Conservation (phyloP, 2,888 invertebrate genomes). For the Catocala sponsa region DNA sequence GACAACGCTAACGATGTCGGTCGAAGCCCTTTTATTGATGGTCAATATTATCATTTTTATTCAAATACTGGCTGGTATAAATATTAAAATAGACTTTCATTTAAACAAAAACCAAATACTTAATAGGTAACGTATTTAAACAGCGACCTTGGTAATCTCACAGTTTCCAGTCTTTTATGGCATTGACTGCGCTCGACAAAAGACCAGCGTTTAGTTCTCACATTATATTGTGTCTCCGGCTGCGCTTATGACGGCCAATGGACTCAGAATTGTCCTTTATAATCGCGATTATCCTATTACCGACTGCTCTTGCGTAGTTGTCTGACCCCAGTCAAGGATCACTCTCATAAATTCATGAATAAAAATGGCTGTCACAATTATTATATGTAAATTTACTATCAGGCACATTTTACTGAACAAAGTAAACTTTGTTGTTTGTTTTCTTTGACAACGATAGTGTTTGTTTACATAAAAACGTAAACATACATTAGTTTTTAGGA, state of each 20-base stretch:
- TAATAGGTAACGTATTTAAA: too few species aligned
- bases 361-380: conserved; percentile 20
- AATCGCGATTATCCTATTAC: conserved; percentile 81
- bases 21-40: conserved; percentile 24
- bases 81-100: too few species aligned
- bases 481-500: too few species aligned
- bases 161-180: too few species aligned
- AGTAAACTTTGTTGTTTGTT: too few species aligned
- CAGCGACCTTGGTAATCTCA: too few species aligned
- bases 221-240: too few species aligned
- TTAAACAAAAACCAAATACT: too few species aligned
- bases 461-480: too few species aligned
- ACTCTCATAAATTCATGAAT: conserved; percentile 46
- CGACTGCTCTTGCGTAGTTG: conserved; percentile 44
- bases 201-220: too few species aligned
- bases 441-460: too few species aligned
- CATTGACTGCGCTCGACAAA: too few species aligned
- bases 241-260: conserved; percentile 35
- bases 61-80: not conserved
- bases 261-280: conserved; percentile 48
- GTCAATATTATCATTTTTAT: not conserved
- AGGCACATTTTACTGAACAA: not conserved
- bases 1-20: conserved; percentile 24
- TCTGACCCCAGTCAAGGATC: conserved; percentile 53
- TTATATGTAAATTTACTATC: conserved; percentile 10